phyloP scores from a whole-genome alignment of 37 sponge, comb jelly and placozoan genomes.

The Tethya wilhelma region DNA sequence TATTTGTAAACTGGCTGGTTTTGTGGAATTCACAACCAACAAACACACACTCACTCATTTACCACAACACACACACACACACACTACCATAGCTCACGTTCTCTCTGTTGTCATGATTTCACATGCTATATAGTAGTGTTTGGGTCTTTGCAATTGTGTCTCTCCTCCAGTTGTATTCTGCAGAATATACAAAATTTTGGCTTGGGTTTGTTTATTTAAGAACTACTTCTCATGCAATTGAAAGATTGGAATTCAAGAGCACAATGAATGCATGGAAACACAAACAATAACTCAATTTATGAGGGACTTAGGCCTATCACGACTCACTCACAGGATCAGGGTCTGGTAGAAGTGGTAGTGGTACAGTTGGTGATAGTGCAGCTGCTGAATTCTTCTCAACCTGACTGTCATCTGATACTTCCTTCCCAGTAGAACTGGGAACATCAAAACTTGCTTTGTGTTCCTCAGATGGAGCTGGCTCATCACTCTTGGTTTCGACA shows the following conservation, averaged over 20 bases:
- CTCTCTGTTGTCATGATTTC: constrained; percentile 61
- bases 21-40: no score
- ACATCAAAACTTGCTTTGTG: not conserved
- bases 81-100: constrained; percentile 41
- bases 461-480: not conserved
- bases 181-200: not conserved
- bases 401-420: not conserved
- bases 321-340: no score
- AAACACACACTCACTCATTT: not conserved
- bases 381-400: not conserved
- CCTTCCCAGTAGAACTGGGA: not conserved
- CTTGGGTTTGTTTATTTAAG: no score
- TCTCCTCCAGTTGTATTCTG: no score
- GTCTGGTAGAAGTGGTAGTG: no score
- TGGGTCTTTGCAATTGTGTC: constrained; percentile 12
- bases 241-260: no score
- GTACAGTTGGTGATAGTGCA: no score
- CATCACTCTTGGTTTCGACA: not conserved
- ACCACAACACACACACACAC: not conserved
- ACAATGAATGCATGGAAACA: no score
- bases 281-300: no score
- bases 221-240: no score
- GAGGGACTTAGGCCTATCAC: no score
- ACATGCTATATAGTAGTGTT: constrained; percentile 44
- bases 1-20: not conserved